Evolutionary conservation across 35 echinoderm and acorn worm genomes (phyloP).

Genomic region (Nesometra sesokonis): DNA sequence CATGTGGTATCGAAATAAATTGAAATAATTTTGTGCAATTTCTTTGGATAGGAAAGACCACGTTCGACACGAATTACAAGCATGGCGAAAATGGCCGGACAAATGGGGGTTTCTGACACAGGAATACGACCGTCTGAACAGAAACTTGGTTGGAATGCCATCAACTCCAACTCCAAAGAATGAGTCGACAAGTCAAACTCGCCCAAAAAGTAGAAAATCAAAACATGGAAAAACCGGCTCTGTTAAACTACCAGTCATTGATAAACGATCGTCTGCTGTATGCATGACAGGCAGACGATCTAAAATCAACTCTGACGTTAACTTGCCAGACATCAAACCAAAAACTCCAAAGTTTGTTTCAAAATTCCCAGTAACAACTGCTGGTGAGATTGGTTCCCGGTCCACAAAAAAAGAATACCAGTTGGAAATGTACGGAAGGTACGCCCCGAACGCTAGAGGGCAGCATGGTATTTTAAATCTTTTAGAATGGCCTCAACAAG

Average conservation of each 20-base stretch:
- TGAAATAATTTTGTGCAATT: background rate
- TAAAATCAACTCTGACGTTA: background rate
- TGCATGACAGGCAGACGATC: background rate
- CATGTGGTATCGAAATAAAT: too few species aligned
- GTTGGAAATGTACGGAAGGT: slow-evolving; percentile 69
- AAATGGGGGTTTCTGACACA: slow-evolving; percentile 82
- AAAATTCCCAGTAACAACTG: slow-evolving; percentile 44
- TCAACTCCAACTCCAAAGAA: slow-evolving; percentile 28
- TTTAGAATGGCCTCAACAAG: slow-evolving; percentile 78
- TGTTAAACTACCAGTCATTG: background rate
- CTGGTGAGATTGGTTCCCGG: slow-evolving; percentile 77
- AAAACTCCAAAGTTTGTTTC: background rate
- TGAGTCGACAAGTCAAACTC: background rate
- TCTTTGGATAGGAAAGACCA: slow-evolving; percentile 99
- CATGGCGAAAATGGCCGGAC: slow-evolving; percentile 83
- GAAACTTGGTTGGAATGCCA: slow-evolving; percentile 43
- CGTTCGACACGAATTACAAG: slow-evolving; percentile 79
- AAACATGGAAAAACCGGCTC: background rate
- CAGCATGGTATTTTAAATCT: slow-evolving; percentile 79
- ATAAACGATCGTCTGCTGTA: background rate
- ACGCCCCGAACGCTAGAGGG: slow-evolving; percentile 83
- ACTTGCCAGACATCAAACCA: background rate
- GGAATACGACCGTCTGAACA: slow-evolving; percentile 74
- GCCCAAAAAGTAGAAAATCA: background rate
- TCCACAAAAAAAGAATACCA: slow-evolving; percentile 26